Evolutionary conservation across 2,797 vertebrate genomes (phyloP).

Genomic region (Pseudomugil tenellus): DNA sequence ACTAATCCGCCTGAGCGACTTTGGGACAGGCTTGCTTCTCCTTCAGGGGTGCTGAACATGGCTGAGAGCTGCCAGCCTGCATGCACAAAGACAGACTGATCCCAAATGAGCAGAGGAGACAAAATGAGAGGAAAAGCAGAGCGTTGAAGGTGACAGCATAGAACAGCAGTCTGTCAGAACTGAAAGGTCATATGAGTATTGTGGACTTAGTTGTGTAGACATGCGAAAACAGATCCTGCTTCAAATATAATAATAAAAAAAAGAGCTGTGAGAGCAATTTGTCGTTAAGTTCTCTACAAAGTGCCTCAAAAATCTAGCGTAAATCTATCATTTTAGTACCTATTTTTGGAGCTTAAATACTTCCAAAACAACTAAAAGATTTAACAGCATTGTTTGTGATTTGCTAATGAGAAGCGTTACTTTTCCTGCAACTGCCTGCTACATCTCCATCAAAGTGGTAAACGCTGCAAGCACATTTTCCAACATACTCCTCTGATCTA

Average conservation of each 20-base stretch:
- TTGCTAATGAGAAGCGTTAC: background rate
- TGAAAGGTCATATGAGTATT: slow-evolving; percentile 54
- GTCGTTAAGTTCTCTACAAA: background rate
- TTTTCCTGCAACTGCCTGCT: background rate
- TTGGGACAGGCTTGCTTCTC: slow-evolving; percentile 69
- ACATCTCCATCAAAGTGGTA: slow-evolving; percentile 12
- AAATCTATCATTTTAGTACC: background rate
- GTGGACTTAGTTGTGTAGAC: slow-evolving; percentile 32
- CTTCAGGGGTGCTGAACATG: slow-evolving; percentile 73
- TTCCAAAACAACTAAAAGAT: slow-evolving; percentile 3
- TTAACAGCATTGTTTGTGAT: slow-evolving; percentile 2
- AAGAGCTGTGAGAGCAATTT: background rate
- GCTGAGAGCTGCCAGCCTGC: slow-evolving; percentile 65
- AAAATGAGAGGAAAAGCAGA: slow-evolving; percentile 54
- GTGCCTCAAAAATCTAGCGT: slow-evolving; percentile 6
- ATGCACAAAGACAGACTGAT: slow-evolving; percentile 66
- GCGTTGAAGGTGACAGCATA: slow-evolving; percentile 44
- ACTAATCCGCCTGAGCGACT: slow-evolving; percentile 70
- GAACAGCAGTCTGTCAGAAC: slow-evolving; percentile 45
- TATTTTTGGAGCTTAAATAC: background rate
- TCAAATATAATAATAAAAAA: slow-evolving; percentile 13
- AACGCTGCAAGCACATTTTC: slow-evolving; percentile 16
- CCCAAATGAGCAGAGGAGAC: slow-evolving; percentile 64
- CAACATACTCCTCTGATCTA: slow-evolving; percentile 14
- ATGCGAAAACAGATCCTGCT: slow-evolving; percentile 17